Evolutionary conservation across 2,888 invertebrate species (phyloP).

Genomic region (Pyrrhia umbra): DNA sequence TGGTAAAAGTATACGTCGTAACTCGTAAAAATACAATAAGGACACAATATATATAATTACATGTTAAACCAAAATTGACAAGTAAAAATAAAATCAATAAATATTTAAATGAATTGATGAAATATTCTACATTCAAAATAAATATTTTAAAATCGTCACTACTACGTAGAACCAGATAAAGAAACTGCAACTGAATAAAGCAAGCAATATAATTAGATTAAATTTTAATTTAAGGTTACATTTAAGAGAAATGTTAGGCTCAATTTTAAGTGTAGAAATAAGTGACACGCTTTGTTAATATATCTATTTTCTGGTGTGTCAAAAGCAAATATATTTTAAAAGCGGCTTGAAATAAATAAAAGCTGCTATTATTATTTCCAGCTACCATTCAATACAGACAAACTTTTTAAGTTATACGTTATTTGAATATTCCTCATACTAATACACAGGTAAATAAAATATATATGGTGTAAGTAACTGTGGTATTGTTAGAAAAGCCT

Average conservation of each 20-base stretch:
- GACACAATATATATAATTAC: conserved; percentile 12
- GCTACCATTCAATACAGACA: conserved; percentile 19
- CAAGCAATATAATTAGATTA: neutral
- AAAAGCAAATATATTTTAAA: neutral
- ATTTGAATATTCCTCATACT: neutral
- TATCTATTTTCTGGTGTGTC: neutral
- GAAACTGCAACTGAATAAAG: conserved; percentile 1
- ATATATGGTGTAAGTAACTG: too few relatives aligned
- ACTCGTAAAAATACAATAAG: conserved; percentile 15
- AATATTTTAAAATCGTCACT: too few relatives aligned
- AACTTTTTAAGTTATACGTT: conserved; percentile 14
- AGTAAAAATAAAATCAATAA: neutral
- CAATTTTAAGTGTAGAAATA: too few relatives aligned
- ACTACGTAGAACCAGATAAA: conserved; percentile 3
- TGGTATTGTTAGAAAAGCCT: too few relatives aligned
- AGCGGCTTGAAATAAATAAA: neutral
- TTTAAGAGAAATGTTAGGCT: conserved; percentile 3
- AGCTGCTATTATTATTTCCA: conserved; percentile 21
- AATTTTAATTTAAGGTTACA: neutral
- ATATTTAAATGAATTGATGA: conserved; percentile 7
- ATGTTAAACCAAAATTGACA: neutral
- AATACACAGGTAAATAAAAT: too few relatives aligned
- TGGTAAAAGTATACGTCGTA: conserved; percentile 16
- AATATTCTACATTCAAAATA: conserved; percentile 11
- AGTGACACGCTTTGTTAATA: neutral